Evolutionary conservation across 2,113 vertebrate genomes (phyloP), one percentile per base, ranked within the genome.

Genomic region (Terrapene triunguis): DNA sequence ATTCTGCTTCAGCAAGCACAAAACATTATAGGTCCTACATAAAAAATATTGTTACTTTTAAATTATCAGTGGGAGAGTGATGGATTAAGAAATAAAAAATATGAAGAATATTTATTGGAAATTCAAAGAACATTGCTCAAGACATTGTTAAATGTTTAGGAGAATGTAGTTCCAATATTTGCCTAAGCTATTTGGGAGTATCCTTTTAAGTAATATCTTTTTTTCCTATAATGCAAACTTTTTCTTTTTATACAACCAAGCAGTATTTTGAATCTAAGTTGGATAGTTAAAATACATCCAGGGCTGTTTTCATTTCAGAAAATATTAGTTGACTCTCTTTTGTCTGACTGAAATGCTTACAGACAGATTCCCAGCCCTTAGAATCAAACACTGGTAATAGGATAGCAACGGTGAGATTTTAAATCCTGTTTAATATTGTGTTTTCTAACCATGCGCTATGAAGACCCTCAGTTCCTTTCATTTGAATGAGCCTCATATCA

Each of bases 401-500:
- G 80, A 97, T 29, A 97, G 53, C 3, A 47, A 69, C 44, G 82
- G 88, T 27, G 16, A 84, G 50, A 76, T 90, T 53, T 95, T 82
- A 80, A 85, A 88, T 89, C 55, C 55, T 5, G 2, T 69, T 59
- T 85, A 47, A 90, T 17, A 1, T 16, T 59, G 11, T 62, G 35
- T 88, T 91, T 96, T 85, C 47, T 85, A 74, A 38, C 35, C 59
- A n/a, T 27, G 3, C 32, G 53, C n/a, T 35, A 22, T 48, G 53
- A 83, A 29, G 6, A 92, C 2, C 0, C 50, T 85, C 90, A n/a
- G 65, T 72, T 92, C 83, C 74, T 92, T 92, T 89, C 11, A n/a
- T 94, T 94, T 91, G 72, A 29, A 65, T 42, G 83, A 93, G 87
- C 47, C 95, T 93, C 57, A 10, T 80, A 78, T 79, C 54, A 79